Evolutionary conservation across 1,140 invertebrate species (phyloP).

Genomic region (Oppia nitens): DNA sequence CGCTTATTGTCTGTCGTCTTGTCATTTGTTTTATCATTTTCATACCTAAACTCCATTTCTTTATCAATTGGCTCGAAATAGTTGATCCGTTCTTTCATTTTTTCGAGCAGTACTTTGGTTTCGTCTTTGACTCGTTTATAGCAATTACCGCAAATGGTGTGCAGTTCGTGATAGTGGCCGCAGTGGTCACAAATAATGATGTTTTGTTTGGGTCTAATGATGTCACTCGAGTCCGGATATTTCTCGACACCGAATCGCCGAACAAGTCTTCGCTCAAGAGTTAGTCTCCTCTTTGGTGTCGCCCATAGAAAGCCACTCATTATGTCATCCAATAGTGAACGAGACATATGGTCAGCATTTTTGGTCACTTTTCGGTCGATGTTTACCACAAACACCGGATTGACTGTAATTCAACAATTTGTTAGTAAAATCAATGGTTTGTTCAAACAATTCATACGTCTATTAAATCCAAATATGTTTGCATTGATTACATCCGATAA

Average conservation of each 20-base stretch:
- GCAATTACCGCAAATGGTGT: conserved; percentile 60
- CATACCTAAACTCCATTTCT: conserved; percentile 64
- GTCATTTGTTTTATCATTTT: conserved; percentile 45
- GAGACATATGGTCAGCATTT: background rate
- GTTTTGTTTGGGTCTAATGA: conserved; percentile 48
- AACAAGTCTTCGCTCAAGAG: conserved; percentile 48
- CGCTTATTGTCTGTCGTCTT: conserved; percentile 36
- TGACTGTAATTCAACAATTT: too few species aligned
- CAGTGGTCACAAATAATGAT: conserved; percentile 54
- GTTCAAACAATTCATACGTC: too few species aligned
- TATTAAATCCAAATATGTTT: background rate
- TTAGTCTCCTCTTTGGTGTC: conserved; percentile 55
- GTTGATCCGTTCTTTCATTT: conserved; percentile 37
- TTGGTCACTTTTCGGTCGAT: background rate
- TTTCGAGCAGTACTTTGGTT: conserved; percentile 51
- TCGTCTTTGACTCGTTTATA: conserved; percentile 60
- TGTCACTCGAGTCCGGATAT: conserved; percentile 41
- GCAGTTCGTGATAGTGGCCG: conserved; percentile 57
- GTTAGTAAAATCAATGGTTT: background rate
- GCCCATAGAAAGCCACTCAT: conserved; percentile 49
- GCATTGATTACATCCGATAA: background rate
- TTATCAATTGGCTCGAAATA: conserved; percentile 44
- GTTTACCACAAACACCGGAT: background rate
- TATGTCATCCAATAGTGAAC: background rate
- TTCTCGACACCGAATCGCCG: conserved; percentile 48